Conservation (phyloP, 2,888 invertebrate species). For the Lochmaea capreae region DNA sequence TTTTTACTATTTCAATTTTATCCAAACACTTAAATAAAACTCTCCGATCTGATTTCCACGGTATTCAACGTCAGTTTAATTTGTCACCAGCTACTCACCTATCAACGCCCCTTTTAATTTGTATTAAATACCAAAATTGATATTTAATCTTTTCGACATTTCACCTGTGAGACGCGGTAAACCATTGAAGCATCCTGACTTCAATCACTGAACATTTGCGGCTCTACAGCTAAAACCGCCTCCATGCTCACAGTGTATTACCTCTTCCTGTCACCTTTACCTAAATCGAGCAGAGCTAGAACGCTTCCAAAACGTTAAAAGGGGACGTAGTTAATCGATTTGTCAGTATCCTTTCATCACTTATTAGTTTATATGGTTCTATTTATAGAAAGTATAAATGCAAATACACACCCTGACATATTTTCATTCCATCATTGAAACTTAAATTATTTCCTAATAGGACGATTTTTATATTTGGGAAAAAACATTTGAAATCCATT, state of each 20-base stretch:
- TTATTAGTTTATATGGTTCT: too few species aligned
- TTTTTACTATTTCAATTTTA: too few species aligned
- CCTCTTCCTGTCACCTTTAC: constrained; percentile 47
- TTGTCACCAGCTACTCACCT: neutral
- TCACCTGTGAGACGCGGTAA: constrained; percentile 19
- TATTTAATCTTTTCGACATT: constrained; percentile 8
- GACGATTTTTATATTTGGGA: too few species aligned
- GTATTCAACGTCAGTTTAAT: too few species aligned
- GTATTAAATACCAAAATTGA: neutral
- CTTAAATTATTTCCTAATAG: too few species aligned
- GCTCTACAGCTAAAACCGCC: constrained; percentile 52
- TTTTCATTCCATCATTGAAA: too few species aligned
- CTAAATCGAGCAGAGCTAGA: constrained; percentile 3
- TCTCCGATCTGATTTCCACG: too few species aligned
- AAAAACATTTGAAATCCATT: too few species aligned
- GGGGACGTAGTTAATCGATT: constrained; percentile 6
- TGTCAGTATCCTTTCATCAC: neutral
- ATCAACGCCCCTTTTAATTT: neutral
- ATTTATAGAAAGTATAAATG: too few species aligned
- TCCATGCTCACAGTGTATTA: constrained; percentile 38
- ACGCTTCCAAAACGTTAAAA: constrained; percentile 1
- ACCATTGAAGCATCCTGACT: constrained; percentile 43
- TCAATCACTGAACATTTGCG: constrained; percentile 54
- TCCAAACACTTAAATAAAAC: too few species aligned
- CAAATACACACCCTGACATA: too few species aligned